These are phyloP conservation scores for Apogon hyalosoma DNA, from an alignment of 2,797 vertebrate species.

Conservation along the genomic window DNA sequence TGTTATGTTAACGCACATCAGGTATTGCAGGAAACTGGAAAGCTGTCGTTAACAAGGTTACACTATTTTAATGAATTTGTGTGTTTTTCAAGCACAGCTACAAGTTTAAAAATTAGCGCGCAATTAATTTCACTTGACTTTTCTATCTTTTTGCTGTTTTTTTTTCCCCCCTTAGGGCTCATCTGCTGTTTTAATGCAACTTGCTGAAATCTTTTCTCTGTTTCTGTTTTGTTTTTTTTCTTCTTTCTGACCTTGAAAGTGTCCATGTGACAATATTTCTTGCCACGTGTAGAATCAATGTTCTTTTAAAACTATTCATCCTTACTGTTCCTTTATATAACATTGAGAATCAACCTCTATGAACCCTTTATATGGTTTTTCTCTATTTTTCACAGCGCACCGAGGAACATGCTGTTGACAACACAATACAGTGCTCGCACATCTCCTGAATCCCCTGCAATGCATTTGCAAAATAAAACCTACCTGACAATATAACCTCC, in stretches of 20 bases:
- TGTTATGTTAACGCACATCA: constrained; percentile 3
- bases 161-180: neutral
- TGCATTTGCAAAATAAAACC: constrained; percentile 7
- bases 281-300: neutral
- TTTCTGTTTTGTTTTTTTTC: constrained; percentile 8
- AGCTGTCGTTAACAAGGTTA: constrained; percentile 52
- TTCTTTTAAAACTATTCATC: constrained; percentile 17
- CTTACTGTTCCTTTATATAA: constrained; percentile 8
- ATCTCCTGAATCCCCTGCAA: neutral
- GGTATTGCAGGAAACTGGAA: constrained; percentile 41
- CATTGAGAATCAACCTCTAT: neutral
- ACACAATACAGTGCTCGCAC: neutral
- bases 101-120: constrained; percentile 43
- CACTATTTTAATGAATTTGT: constrained; percentile 54
- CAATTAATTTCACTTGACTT: neutral
- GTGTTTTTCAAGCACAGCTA: constrained; percentile 55
- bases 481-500: constrained; percentile 9
- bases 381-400: constrained; percentile 3
- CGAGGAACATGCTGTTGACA: neutral
- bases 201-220: neutral
- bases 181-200: constrained; percentile 30
- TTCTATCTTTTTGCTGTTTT: neutral
- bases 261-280: neutral
- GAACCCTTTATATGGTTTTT: constrained; percentile 2
- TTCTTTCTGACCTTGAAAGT: constrained; percentile 9